Evolutionary conservation across 2,797 vertebrate species (phyloP).

Genomic region (Nasua narica): DNA sequence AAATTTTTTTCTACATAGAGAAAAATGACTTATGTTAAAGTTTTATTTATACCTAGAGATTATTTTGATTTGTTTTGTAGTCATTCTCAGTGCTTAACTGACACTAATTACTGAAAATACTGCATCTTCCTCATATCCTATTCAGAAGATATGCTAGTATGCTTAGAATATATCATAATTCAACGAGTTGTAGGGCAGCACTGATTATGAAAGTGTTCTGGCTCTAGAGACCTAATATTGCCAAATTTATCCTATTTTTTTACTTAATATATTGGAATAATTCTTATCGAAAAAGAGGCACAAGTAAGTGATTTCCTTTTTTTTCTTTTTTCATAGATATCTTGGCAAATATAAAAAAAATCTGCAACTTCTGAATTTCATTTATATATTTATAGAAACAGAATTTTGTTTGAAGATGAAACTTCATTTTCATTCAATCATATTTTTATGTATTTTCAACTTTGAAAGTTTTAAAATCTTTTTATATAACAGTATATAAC

Average conservation of each 20-base stretch:
- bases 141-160: background rate
- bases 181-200: background rate
- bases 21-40: background rate
- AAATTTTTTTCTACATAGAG: background rate
- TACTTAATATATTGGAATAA: background rate
- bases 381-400: background rate
- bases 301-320: background rate
- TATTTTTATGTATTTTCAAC: background rate
- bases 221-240: background rate
- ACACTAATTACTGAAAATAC: background rate
- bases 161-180: background rate
- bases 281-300: background rate
- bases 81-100: background rate
- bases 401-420: background rate
- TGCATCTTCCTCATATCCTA: background rate
- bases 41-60: slow-evolving; percentile 15
- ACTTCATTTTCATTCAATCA: background rate
- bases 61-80: background rate
- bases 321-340: background rate
- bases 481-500: background rate
- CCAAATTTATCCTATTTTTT: background rate
- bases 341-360: background rate
- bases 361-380: background rate
- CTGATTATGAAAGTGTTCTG: background rate
- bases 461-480: background rate